Base-by-base conservation (phyloP, 2,888 invertebrate species). In the Chymomyza procnemis region DNA sequence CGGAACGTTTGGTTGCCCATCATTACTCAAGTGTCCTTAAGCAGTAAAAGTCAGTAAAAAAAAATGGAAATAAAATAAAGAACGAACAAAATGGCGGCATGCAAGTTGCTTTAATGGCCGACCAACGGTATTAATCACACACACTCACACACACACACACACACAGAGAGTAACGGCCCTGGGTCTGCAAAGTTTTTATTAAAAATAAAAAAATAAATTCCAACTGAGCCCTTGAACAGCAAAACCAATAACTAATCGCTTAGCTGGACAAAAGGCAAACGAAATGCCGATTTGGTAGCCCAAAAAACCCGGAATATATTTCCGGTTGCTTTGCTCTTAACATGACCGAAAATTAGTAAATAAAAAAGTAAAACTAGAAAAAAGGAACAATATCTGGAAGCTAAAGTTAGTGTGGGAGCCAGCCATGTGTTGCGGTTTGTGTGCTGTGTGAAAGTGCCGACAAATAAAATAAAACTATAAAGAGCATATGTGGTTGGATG, bases 51-150 rank as follows among this genome's bases (percentile, higher is more conserved):
- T 75, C 70, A 64, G 66, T 61, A 60, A 60, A 76, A 59, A 60
- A 60, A 76, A 59, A 57, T 41, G 12, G 34, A 41, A 84, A 80
- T 78, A 74, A 86, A 86, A 80, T 78, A 75, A 57, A 75, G 65
- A 62, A 61, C 30, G 46, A 58, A 71, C 50, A 63, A 56, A 54
- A 54, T 18, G 54, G 50, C 16, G 19, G 19, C 41, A 18, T 41
- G 34, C 19, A 54, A 62, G 70, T 73, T 73, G 71, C 71, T 72
- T 82, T 87, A 83, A 83, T 78, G 80, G 76, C 70, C 78, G 78
- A 84, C 85, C 85, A 73, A 81, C 88, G 78, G 84, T 87, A 84
- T 84, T 84, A 84, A 84, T 84, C 84, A 84, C 88, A 80, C 63
- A 85, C 72, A 68, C 70, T 55, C n/a, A n/a, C 59, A 30, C 58